Evolutionary conservation across 2,113 vertebrate species (phyloP), one percentile per base, ranked within the genome.

Genomic region (Lota lota): DNA sequence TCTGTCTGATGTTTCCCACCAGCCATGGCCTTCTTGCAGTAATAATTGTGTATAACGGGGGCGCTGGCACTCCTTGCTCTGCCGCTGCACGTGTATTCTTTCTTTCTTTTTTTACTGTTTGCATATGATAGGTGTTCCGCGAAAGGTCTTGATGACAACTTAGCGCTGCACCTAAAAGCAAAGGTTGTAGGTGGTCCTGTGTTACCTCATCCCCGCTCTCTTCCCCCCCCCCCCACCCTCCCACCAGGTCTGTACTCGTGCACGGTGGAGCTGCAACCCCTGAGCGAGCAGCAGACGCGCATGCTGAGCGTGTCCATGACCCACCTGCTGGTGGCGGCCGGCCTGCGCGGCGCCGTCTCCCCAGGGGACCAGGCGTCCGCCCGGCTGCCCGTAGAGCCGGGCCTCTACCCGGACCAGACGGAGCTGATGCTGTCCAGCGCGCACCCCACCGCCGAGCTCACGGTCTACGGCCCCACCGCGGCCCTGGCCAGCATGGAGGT

Each of bases 221-320:
- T 7, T 33, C 10, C 40, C 40, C 12, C 40, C 40, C 40, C 40
- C 40, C 40, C 10, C 40, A 3, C 28, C 66, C 28, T 8, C n/a
- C 33, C 67, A 56, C 0, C 82, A 99, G 97, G 97, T 22, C 88
- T 90, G 70, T 99, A 98, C 86, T 89, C 90, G 0, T 99, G 97
- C 61, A 88, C 83, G 1, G 22, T 98, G 84, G 91, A 73, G 16
- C 85, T 94, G 86, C 92, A 88, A 75, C 88, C 90, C n/a, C 86
- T 93, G 58, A 90, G 84, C 0, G 94, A 96, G 67, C 90, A 91
- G 69, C 95, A 97, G 85, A 89, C 91, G 64, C 94, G 90, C 76
- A 85, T 89, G 17, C 82, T 92, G 76, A 95, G 92, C 87, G 79
- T 88, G 85, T 93, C 88, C 83, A 86, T 82, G 77, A 91, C 91